phyloP scores from a whole-genome alignment of 2,888 invertebrate genomes.

The Ennomos quercinarius region DNA sequence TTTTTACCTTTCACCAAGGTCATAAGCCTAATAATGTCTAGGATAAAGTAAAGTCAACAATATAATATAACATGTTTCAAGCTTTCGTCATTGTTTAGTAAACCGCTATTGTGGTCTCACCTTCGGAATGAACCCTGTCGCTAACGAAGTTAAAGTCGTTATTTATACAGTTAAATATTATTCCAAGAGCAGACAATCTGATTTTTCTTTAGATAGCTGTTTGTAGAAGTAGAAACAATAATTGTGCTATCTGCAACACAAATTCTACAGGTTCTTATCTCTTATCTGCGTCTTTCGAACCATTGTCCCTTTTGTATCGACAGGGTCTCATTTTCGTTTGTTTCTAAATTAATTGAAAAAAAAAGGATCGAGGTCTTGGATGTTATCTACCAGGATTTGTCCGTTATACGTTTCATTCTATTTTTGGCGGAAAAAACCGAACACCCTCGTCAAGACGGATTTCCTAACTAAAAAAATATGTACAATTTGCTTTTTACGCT shows the following conservation, averaged over 20 bases:
- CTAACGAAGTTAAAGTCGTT: too few species aligned
- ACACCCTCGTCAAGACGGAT: conserved; percentile 81
- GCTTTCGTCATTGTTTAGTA: background rate
- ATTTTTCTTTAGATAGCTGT: background rate
- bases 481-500: conserved; percentile 79
- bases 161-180: too few species aligned
- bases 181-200: too few species aligned
- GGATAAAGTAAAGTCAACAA: conserved; percentile 6
- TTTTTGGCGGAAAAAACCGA: conserved; percentile 68
- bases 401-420: conserved; percentile 74
- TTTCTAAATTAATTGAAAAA: conserved; percentile 61
- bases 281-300: conserved; percentile 11
- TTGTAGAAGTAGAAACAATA: background rate
- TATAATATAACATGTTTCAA: background rate
- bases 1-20: conserved; percentile 23
- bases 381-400: conserved; percentile 74
- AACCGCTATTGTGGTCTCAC: too few species aligned
- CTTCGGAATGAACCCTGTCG: too few species aligned
- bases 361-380: conserved; percentile 61
- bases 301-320: conserved; percentile 25
- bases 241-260: conserved; percentile 1
- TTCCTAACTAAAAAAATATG: conserved; percentile 79
- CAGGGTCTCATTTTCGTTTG: conserved; percentile 40
- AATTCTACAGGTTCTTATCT: conserved; percentile 14
- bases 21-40: conserved; percentile 15